Percentiles rank a stretch among this genome's conserved stretches.
These are phyloP conservation scores for Sitodiplosis mosellana DNA, from an alignment of 1,140 invertebrate species.

Conservation along the genomic window DNA sequence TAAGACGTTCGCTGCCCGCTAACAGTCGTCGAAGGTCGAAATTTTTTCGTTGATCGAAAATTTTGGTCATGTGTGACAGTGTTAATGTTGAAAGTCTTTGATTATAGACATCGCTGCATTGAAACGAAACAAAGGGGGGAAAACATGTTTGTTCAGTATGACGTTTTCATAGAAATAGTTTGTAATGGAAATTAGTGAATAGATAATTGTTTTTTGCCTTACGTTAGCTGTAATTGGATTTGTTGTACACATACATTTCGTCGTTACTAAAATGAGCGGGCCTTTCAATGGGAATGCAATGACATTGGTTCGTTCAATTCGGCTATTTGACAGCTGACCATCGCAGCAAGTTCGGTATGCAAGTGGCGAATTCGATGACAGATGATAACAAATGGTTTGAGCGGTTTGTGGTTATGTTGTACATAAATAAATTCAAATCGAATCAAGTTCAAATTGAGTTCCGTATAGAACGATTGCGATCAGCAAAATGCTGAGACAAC, in stretches of 20 bases:
- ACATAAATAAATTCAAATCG: too few species aligned
- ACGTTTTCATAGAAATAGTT: too few species aligned
- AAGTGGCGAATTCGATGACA: too few species aligned
- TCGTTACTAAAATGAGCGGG: conserved; percentile 68
- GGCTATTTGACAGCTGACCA: too few species aligned
- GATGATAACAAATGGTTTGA: too few species aligned
- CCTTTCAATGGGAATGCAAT: conserved; percentile 78
- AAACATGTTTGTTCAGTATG: not conserved
- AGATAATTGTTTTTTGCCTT: conserved; percentile 25
- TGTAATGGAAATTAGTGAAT: not conserved
- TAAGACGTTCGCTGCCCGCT: conserved; percentile 76
- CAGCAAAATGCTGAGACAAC: too few species aligned
- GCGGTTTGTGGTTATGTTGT: too few species aligned
- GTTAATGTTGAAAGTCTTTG: conserved; percentile 74
- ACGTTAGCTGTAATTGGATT: conserved; percentile 71
- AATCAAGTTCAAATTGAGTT: too few species aligned
- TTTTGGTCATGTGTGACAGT: conserved; percentile 52
- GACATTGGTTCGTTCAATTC: too few species aligned
- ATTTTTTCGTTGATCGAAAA: conserved; percentile 72
- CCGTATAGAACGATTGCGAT: too few species aligned
- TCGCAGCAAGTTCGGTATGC: too few species aligned
- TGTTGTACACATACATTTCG: conserved; percentile 68
- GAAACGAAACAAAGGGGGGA: conserved; percentile 12
- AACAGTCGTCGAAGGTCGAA: conserved; percentile 77
- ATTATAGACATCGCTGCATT: conserved; percentile 66